Percentiles rank a stretch among this genome's conserved stretches.
Evolutionary conservation across 2,888 invertebrate genomes (phyloP).

Genomic region (Cephus nigrinus): DNA sequence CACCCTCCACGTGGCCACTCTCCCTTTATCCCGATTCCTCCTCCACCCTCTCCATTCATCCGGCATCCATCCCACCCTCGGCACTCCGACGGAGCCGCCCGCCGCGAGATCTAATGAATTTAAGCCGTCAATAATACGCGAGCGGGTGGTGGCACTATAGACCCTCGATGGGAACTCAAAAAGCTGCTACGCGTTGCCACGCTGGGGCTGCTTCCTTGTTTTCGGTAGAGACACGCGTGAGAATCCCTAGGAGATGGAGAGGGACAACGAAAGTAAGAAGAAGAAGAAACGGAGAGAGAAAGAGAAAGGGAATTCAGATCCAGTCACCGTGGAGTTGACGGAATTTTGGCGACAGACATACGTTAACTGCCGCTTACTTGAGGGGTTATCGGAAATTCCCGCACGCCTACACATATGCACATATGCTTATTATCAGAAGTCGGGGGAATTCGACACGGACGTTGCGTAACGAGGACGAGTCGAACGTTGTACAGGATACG

Average conservation of each 20-base stretch:
- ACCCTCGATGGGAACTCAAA: slow-evolving; percentile 32
- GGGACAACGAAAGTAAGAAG: too few relatives aligned
- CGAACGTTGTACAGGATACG: too few relatives aligned
- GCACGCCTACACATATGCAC: too few relatives aligned
- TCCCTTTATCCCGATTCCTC: too few relatives aligned
- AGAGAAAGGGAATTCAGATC: not conserved
- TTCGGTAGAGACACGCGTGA: slow-evolving; percentile 13
- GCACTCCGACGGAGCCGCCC: not conserved
- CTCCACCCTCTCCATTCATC: not conserved
- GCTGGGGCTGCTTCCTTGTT: slow-evolving; percentile 24
- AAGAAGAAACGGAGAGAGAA: too few relatives aligned
- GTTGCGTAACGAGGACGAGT: too few relatives aligned
- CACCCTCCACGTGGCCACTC: too few relatives aligned
- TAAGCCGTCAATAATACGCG: slow-evolving; percentile 44
- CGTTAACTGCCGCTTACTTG: slow-evolving; percentile 37
- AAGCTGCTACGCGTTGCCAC: slow-evolving; percentile 25
- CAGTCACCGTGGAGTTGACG: slow-evolving; percentile 58
- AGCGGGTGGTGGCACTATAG: slow-evolving; percentile 17
- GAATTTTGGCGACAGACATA: slow-evolving; percentile 49
- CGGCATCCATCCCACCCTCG: not conserved
- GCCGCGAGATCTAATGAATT: slow-evolving; percentile 47
- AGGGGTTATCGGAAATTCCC: too few relatives aligned
- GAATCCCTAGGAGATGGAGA: not conserved
- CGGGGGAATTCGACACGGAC: too few relatives aligned
- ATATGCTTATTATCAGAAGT: too few relatives aligned